Evolutionary conservation across 2,113 vertebrate genomes (phyloP).

Genomic region (Furnarius figulus): DNA sequence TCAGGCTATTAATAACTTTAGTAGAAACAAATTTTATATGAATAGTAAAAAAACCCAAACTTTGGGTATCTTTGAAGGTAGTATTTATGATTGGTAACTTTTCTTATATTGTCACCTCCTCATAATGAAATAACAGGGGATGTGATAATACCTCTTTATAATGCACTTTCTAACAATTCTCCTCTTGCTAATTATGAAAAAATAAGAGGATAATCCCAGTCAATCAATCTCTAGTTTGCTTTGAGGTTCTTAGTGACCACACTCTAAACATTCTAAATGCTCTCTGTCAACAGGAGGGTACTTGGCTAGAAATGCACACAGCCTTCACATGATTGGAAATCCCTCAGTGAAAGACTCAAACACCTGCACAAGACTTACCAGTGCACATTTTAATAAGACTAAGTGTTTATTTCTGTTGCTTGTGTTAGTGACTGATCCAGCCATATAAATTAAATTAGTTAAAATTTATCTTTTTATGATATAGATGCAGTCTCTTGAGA

Average conservation of each 20-base stretch:
- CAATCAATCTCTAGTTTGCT: not conserved
- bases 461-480: not conserved
- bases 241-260: not conserved
- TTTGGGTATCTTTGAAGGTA: not conserved
- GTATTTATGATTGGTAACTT: not conserved
- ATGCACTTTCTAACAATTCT: not conserved
- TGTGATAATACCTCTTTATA: not conserved
- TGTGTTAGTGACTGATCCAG: not conserved
- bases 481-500: not conserved
- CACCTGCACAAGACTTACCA: not conserved
- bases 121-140: not conserved
- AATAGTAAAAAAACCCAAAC: not conserved
- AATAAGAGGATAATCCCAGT: not conserved
- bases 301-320: not conserved
- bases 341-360: not conserved
- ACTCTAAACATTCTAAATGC: accelerated
- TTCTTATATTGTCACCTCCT: not conserved
- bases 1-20: not conserved
- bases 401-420: not conserved
- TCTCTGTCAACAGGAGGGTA: not conserved
- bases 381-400: not conserved
- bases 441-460: not conserved
- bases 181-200: not conserved
- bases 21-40: not conserved
- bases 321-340: not conserved